Base-by-base conservation (phyloP, 1,140 invertebrate genomes). In the Leptestheria dahalacensis region DNA sequence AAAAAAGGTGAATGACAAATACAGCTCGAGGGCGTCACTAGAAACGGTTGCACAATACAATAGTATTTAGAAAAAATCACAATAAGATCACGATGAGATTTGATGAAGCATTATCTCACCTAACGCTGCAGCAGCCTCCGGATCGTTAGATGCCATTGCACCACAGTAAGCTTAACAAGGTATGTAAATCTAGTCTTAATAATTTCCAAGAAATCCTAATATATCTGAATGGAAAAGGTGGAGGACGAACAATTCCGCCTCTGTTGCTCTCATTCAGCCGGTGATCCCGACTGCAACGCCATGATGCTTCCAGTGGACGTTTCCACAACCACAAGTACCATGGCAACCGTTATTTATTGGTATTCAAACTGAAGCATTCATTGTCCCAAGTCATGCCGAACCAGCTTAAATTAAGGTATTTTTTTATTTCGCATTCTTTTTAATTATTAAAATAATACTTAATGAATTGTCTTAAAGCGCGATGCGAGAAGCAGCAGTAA, bases 91-190 rank as follows among this genome's bases (percentile, higher is more conserved):
- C n/a, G n/a, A n/a, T n/a, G n/a, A n/a, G n/a, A n/a, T n/a, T n/a
- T n/a, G n/a, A n/a, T n/a, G n/a, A n/a, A n/a, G n/a, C n/a, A n/a
- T n/a, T 41, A 41, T 9, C 6, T 55, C 20, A 55, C 53, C 53
- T 25, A 33, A 12, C 33, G 26, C 33, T 29, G 26, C 26, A 1
- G 28, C 3, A 18, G 26, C 11, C 33, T 55, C 53, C 26, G 25
- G 53, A 55, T 55, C 53, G n/a, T 29, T 29, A 55, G 53, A 55
- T 20, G 53, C 53, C 53, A 55, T 55, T 26, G 15, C 15, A 9
- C 33, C 15, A 41, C 33, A 15, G 33, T 9, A 41, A 41, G 6
- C 15, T 41, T 41, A 9, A 41, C 15, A 9, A 15, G 6, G 6
- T 41, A 41, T 9, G 15, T 41, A 41, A 41, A 41, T 6, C 6